These are phyloP conservation scores for Bergia puertoricense DNA, from an alignment of 92 coral and sea anemone species.

Conservation along the genomic window DNA sequence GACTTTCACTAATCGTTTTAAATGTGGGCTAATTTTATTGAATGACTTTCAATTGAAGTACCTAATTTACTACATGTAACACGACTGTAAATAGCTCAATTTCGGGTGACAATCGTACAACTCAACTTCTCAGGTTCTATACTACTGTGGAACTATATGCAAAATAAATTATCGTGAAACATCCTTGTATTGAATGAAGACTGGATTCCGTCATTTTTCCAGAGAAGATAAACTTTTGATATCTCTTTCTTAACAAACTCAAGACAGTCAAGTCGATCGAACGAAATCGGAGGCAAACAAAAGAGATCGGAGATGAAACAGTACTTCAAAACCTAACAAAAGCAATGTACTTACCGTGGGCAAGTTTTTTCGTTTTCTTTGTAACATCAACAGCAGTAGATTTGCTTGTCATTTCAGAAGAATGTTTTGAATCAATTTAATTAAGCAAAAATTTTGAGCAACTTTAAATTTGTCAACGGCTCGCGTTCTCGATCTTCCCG, in stretches of 20 bases:
- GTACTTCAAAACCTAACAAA: not conserved
- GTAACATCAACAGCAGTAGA: not conserved
- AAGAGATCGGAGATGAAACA: not conserved
- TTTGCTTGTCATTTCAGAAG: slow-evolving; percentile 17
- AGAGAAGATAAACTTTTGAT: not conserved
- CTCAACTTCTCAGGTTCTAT: too few species aligned
- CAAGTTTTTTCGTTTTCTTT: not conserved
- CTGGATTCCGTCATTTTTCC: too few species aligned
- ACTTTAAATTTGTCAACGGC: not conserved
- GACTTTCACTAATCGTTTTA: too few species aligned
- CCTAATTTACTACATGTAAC: too few species aligned
- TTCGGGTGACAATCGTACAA: too few species aligned
- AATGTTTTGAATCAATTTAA: not conserved
- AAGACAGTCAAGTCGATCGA: not conserved
- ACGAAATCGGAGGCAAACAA: too few species aligned
- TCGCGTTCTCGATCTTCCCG: not conserved
- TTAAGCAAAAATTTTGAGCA: not conserved
- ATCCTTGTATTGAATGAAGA: too few species aligned
- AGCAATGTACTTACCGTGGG: not conserved
- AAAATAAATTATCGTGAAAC: not conserved
- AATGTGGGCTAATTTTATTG: too few species aligned
- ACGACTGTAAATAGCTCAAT: too few species aligned
- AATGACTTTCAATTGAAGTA: too few species aligned
- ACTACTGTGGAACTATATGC: not conserved
- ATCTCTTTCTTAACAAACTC: not conserved